phyloP scores from a whole-genome alignment of 2,888 invertebrate species.

The Rambutsinella grinnellia region DNA sequence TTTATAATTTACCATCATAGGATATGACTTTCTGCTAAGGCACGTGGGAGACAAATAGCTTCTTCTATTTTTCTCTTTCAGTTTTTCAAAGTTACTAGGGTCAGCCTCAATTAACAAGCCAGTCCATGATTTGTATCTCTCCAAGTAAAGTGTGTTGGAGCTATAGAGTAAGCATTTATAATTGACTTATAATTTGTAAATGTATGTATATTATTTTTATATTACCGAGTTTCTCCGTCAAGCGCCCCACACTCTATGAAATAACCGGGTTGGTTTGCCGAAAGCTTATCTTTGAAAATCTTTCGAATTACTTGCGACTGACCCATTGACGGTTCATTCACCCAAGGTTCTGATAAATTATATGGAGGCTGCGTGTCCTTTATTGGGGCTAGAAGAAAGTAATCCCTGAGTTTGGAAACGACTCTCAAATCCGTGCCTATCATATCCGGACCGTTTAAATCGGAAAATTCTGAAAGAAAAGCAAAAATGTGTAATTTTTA shows the following conservation, averaged over 20 bases:
- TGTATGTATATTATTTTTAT: too few relatives aligned
- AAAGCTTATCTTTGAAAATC: slow-evolving; percentile 67
- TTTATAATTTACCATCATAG: slow-evolving; percentile 70
- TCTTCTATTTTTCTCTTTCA: slow-evolving; percentile 70
- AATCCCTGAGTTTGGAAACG: slow-evolving; percentile 41
- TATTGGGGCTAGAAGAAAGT: slow-evolving; percentile 38
- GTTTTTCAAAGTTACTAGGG: slow-evolving; percentile 70
- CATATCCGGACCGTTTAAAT: slow-evolving; percentile 62
- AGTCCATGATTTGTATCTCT: slow-evolving; percentile 70
- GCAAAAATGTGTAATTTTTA: too few relatives aligned
- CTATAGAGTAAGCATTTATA: too few relatives aligned
- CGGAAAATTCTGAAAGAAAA: slow-evolving; percentile 57
- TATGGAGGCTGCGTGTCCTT: slow-evolving; percentile 23
- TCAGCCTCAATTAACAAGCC: slow-evolving; percentile 73
- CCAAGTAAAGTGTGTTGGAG: slow-evolving; percentile 73
- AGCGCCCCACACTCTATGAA: slow-evolving; percentile 74
- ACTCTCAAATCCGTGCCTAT: slow-evolving; percentile 40
- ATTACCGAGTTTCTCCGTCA: slow-evolving; percentile 73
- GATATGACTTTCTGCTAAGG: slow-evolving; percentile 69
- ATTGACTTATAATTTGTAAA: too few relatives aligned
- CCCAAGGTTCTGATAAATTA: slow-evolving; percentile 44
- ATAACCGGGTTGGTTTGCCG: slow-evolving; percentile 68
- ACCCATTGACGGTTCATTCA: slow-evolving; percentile 70
- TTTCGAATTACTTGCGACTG: slow-evolving; percentile 68
- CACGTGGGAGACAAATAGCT: slow-evolving; percentile 72